Conservation (phyloP, 1,140 invertebrate genomes). For the Drosophila busckii region DNA sequence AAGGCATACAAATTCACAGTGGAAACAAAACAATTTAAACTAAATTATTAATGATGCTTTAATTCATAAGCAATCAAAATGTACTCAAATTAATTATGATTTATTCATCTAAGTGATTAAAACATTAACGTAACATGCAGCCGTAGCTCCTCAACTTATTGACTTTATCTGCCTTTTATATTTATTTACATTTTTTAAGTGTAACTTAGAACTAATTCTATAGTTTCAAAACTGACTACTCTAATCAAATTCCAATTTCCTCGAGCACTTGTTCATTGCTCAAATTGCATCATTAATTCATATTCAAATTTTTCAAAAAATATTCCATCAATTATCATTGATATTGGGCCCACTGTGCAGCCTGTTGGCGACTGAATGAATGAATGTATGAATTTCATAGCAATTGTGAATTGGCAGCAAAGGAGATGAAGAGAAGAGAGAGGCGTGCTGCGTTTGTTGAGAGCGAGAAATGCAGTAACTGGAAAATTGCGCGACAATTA, state of each 20-base stretch:
- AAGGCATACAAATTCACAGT: conserved; percentile 45
- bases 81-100: too few species aligned
- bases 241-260: too few species aligned
- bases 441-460: conserved; percentile 12
- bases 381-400: conserved; percentile 62
- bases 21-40: neutral
- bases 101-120: too few species aligned
- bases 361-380: conserved; percentile 41
- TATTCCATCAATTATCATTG: neutral
- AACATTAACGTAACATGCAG: too few species aligned
- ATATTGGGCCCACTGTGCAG: conserved; percentile 28
- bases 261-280: neutral
- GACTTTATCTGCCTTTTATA: too few species aligned
- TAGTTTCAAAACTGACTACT: too few species aligned
- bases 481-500: conserved; percentile 77
- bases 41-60: conserved; percentile 2
- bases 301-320: neutral
- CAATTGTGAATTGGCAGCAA: conserved; percentile 38
- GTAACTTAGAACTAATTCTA: too few species aligned
- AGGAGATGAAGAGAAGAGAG: neutral
- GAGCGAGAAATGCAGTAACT: conserved; percentile 68
- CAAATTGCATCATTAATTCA: too few species aligned
- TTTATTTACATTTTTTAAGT: too few species aligned
- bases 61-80: too few species aligned
- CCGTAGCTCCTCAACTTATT: too few species aligned